Percentiles rank a stretch among this genome's conserved stretches.
Evolutionary conservation across 2,888 invertebrate species (phyloP).

Genomic region (Ectropis crepuscularia): DNA sequence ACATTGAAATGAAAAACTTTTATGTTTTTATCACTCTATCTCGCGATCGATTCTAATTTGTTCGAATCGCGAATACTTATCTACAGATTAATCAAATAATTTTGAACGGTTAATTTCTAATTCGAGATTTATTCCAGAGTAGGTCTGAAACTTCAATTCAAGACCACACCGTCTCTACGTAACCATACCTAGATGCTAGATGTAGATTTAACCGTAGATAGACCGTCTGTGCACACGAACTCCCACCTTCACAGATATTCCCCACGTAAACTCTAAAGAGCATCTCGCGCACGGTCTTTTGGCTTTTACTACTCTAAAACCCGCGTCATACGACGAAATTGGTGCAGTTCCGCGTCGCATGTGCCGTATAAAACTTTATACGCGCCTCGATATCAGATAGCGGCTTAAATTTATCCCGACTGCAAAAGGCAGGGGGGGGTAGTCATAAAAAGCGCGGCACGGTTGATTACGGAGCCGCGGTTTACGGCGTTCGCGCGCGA

Average conservation of each 20-base stretch:
- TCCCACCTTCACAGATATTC: conserved; percentile 21
- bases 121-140: no score
- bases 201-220: no score
- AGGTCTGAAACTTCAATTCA: no score
- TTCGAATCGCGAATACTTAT: no score
- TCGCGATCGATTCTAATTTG: no score
- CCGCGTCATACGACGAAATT: conserved; percentile 37
- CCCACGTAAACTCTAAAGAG: conserved; percentile 25
- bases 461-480: conserved; percentile 78
- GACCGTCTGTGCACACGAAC: conserved; percentile 3
- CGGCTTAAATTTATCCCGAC: conserved; percentile 75
- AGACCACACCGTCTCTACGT: no score
- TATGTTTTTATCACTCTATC: no score
- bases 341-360: conserved; percentile 41
- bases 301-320: conserved; percentile 28
- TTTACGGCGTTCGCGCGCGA: conserved; percentile 68
- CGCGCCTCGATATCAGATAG: conserved; percentile 70
- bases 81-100: no score
- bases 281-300: conserved; percentile 11
- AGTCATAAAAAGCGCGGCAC: conserved; percentile 80
- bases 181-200: no score
- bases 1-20: no score
- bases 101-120: no score
- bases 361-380: conserved; percentile 57
- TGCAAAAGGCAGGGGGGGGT: conserved; percentile 73